Evolutionary conservation across 2,888 invertebrate species (phyloP).

Genomic region (Harpalus rufipes): DNA sequence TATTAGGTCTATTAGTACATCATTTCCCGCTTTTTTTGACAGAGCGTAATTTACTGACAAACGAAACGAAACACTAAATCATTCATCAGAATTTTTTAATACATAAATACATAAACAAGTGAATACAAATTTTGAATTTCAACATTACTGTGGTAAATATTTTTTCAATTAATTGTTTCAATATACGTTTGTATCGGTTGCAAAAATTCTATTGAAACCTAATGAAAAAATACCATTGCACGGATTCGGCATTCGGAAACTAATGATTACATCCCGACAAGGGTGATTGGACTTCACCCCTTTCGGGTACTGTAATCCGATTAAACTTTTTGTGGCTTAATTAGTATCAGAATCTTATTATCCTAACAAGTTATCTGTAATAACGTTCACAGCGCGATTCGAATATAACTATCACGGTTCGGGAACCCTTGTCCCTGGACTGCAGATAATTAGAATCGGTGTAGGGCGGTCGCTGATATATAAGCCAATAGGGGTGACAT

Average conservation of each 20-base stretch:
- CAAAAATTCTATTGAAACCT: slow-evolving; percentile 3
- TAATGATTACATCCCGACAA: slow-evolving; percentile 26
- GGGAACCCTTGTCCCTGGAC: background rate
- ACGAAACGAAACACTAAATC: background rate
- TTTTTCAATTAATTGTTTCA: slow-evolving; percentile 19
- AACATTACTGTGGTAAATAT: background rate
- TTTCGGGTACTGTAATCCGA: slow-evolving; percentile 52
- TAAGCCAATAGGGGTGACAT: slow-evolving; percentile 33
- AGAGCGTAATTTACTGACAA: background rate
- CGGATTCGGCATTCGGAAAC: slow-evolving; percentile 4
- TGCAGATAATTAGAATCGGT: slow-evolving; percentile 56
- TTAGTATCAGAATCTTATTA: slow-evolving; percentile 62
- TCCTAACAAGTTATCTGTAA: slow-evolving; percentile 60
- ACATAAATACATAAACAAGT: background rate
- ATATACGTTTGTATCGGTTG: too few species aligned
- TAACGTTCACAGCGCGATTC: slow-evolving; percentile 58
- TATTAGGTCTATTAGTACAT: background rate
- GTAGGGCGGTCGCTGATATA: slow-evolving; percentile 51
- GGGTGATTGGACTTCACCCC: slow-evolving; percentile 43
- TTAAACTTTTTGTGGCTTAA: slow-evolving; percentile 64
- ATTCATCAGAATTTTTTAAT: background rate
- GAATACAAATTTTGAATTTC: background rate
- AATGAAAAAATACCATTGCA: slow-evolving; percentile 41
- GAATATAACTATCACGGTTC: slow-evolving; percentile 55
- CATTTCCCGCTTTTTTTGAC: background rate